phyloP scores from a whole-genome alignment of 1,140 invertebrate species.

The Bombus haemorrhoidalis region DNA sequence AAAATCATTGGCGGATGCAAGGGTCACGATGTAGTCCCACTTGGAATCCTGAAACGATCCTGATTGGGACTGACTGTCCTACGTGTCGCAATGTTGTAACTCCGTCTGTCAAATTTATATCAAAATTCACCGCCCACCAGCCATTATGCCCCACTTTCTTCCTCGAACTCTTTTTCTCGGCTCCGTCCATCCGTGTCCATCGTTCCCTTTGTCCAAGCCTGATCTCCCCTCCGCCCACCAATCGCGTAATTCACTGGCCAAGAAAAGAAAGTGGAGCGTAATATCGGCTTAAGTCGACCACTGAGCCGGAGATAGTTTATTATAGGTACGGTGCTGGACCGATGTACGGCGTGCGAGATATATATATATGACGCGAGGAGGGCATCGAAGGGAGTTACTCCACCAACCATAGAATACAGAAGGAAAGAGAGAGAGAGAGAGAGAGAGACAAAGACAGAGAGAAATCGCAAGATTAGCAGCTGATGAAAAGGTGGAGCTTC shows the following conservation, averaged over 20 bases:
- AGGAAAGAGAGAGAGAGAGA: background rate
- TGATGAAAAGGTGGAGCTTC: slow-evolving; percentile 72
- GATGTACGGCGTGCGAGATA: slow-evolving; percentile 6
- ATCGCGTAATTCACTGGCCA: slow-evolving; percentile 7
- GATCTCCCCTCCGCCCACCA: background rate
- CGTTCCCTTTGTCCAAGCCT: background rate
- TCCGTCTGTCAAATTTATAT: background rate
- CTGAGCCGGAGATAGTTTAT: slow-evolving; percentile 56
- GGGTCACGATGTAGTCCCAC: background rate
- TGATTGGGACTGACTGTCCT: background rate
- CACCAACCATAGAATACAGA: background rate
- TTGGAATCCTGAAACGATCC: background rate
- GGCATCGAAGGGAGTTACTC: slow-evolving; percentile 15
- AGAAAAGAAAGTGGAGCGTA: slow-evolving; percentile 1
- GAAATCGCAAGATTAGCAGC: slow-evolving; percentile 67
- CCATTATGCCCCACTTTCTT: background rate
- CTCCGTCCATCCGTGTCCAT: background rate
- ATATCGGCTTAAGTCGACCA: slow-evolving; percentile 37
- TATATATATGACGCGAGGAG: slow-evolving; percentile 11
- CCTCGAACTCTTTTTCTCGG: background rate
- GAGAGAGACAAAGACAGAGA: slow-evolving; percentile 15
- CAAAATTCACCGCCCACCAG: background rate
- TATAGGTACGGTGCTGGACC: slow-evolving; percentile 40
- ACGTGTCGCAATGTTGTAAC: background rate
- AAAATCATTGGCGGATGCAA: background rate